A percentile compares a stretch with the other conserved stretches of the same genome.
These are phyloP conservation scores for Ophion costatus DNA, from an alignment of 2,888 invertebrate species.

Conservation along the genomic window DNA sequence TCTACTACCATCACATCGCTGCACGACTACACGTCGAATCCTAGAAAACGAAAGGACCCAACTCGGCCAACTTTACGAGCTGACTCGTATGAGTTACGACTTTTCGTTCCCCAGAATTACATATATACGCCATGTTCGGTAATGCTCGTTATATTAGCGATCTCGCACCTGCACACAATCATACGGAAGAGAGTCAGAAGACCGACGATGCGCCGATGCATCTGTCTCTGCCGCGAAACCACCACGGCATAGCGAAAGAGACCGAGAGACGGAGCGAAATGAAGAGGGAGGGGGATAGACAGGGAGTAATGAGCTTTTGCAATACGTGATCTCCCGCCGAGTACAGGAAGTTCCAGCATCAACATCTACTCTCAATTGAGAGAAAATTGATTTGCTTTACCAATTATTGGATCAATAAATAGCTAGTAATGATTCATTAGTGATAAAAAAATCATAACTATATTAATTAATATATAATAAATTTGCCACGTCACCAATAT, in stretches of 20 bases:
- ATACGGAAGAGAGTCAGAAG: constrained; percentile 29
- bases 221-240: constrained; percentile 23
- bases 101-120: background rate
- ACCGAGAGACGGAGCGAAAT: background rate
- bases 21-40: background rate
- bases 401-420: no score
- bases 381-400: background rate
- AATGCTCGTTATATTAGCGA: constrained; percentile 56
- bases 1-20: constrained; percentile 16
- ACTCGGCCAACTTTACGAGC: background rate
- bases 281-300: background rate
- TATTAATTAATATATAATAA: no score
- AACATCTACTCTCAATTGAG: background rate
- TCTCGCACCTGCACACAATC: constrained; percentile 56
- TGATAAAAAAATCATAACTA: no score
- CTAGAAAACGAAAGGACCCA: background rate
- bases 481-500: no score
- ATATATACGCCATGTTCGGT: constrained; percentile 11
- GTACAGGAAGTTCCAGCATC: constrained; percentile 40
- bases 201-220: constrained; percentile 39
- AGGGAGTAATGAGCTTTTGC: constrained; percentile 14
- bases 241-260: constrained; percentile 9
- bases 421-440: no score
- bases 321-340: constrained; percentile 5
- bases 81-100: background rate